Conservation (phyloP, 2,888 invertebrate species). For the Leptinotarsa tumamoca region DNA sequence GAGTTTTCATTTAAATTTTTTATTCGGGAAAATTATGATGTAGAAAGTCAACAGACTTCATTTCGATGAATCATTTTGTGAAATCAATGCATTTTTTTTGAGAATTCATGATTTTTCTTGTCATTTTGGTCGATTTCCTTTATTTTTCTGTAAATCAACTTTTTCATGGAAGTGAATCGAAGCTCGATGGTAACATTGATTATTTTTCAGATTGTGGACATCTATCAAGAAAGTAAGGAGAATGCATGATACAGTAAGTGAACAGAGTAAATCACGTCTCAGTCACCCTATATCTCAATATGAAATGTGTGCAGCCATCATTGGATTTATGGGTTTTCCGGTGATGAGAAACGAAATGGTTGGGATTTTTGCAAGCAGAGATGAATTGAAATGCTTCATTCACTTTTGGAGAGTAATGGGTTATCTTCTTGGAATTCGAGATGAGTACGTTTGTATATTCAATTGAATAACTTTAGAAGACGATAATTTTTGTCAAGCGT, state of each 20-base stretch:
- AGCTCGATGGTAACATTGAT: too few species aligned
- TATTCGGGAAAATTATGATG: too few species aligned
- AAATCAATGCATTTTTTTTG: too few species aligned
- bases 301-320: constrained; percentile 88
- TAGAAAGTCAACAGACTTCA: too few species aligned
- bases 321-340: constrained; percentile 86
- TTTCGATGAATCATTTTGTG: too few species aligned
- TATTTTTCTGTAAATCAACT: too few species aligned
- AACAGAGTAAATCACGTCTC: constrained; percentile 66
- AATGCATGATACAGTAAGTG: constrained; percentile 75
- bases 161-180: too few species aligned
- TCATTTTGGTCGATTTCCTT: too few species aligned
- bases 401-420: constrained; percentile 90
- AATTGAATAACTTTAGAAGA: too few species aligned
- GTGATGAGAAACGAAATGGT: constrained; percentile 69
- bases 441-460: constrained; percentile 70
- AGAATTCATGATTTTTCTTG: too few species aligned
- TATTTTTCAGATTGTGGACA: constrained; percentile 72
- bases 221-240: constrained; percentile 76
- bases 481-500: too few species aligned
- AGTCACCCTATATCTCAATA: constrained; percentile 78
- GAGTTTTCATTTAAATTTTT: too few species aligned
- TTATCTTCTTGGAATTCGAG: constrained; percentile 83
- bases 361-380: constrained; percentile 72
- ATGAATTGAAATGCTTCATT: constrained; percentile 79